A percentile compares a stretch with the other conserved stretches of the same genome.
phyloP scores from a whole-genome alignment of 2,113 vertebrate genomes.

The Aphelocoma coerulescens region DNA sequence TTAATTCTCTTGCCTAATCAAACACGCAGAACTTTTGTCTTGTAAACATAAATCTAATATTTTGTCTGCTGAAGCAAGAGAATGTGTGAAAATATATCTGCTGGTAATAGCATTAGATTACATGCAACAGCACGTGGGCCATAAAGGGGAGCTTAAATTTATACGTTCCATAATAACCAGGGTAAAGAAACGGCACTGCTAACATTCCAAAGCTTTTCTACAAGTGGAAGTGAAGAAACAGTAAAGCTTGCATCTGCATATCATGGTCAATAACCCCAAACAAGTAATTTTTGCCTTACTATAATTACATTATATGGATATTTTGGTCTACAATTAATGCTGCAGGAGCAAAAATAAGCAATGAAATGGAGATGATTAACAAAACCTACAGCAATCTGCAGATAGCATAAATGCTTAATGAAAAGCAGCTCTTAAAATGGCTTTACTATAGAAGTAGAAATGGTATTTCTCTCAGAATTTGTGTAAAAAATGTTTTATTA shows the following conservation, averaged over 20 bases:
- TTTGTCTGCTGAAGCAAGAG: neutral
- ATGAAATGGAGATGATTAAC: neutral
- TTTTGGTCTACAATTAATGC: neutral
- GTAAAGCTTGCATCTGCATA: neutral
- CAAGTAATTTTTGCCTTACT: neutral
- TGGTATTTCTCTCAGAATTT: neutral
- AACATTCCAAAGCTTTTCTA: neutral
- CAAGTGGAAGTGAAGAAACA: neutral
- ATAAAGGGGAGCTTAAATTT: neutral
- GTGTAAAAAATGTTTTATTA: neutral
- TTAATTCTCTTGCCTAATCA: neutral
- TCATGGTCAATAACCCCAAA: neutral
- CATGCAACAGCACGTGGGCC: neutral
- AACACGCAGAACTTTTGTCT: neutral
- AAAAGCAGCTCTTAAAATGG: neutral
- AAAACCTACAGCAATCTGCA: neutral
- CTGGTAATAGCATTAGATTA: neutral
- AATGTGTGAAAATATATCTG: neutral
- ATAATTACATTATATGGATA: neutral
- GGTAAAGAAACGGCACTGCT: neutral
- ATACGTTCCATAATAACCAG: neutral
- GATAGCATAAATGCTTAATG: neutral
- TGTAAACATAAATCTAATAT: neutral
- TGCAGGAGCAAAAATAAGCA: conserved; percentile 2
- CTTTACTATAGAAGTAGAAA: neutral